Percentiles rank a stretch among this genome's conserved stretches.
These are phyloP conservation scores for Pseudopodoces humilis DNA, from an alignment of 2,113 vertebrate genomes.

Conservation along the genomic window DNA sequence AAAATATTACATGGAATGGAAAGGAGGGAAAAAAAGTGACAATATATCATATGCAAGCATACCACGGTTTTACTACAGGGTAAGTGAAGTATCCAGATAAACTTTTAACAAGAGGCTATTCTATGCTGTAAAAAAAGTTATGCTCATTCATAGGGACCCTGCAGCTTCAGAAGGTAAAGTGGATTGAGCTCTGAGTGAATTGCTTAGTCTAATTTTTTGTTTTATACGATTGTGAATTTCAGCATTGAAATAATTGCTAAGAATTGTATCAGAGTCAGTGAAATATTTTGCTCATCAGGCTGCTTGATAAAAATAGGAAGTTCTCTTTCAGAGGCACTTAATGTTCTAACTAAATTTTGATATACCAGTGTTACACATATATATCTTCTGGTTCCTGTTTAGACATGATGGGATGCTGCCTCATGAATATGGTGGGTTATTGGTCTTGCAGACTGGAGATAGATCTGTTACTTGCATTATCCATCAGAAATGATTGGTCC, in stretches of 20 bases:
- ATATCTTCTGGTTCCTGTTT: accelerated
- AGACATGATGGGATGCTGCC: accelerated
- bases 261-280: background rate
- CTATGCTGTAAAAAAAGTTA: background rate
- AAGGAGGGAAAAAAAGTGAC: constrained; percentile 78
- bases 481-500: background rate
- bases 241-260: background rate
- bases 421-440: background rate
- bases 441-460: background rate
- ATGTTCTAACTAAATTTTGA: background rate
- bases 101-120: background rate
- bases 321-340: background rate
- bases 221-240: background rate
- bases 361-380: accelerated
- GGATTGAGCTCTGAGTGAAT: background rate
- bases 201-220: background rate
- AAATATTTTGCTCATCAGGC: background rate
- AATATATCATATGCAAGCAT: constrained; percentile 83
- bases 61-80: constrained; percentile 95
- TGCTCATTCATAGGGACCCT: background rate
- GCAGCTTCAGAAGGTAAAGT: background rate
- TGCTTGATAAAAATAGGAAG: background rate
- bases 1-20: constrained; percentile 93
- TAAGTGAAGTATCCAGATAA: constrained; percentile 62
- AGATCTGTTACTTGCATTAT: background rate